These are phyloP conservation scores for Minunthozetes semirufus DNA, from an alignment of 2,888 invertebrate genomes.

Conservation along the genomic window DNA sequence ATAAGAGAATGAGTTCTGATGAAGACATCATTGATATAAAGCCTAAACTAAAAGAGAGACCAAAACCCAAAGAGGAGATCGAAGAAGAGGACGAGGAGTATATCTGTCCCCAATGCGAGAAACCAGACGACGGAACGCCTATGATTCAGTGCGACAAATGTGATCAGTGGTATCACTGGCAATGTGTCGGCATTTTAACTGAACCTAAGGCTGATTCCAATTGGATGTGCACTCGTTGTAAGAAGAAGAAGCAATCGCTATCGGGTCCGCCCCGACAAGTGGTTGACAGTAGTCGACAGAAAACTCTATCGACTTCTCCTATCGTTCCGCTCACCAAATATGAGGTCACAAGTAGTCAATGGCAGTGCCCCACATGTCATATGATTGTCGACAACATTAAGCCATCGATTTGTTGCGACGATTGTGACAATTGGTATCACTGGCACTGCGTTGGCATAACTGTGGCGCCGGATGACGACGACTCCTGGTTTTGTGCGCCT, in stretches of 20 bases:
- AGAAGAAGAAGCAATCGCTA: conserved; percentile 21
- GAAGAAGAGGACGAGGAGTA: conserved; percentile 79
- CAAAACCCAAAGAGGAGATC: conserved; percentile 27
- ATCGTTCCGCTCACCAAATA: neutral
- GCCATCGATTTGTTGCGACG: conserved; percentile 96
- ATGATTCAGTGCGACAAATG: conserved; percentile 97
- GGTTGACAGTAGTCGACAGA: too few species aligned
- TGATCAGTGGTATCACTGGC: conserved; percentile 65
- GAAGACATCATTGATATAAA: neutral
- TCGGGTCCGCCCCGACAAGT: neutral
- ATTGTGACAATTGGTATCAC: conserved; percentile 82
- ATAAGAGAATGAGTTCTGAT: neutral
- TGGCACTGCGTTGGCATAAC: conserved; percentile 53
- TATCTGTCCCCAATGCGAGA: conserved; percentile 91
- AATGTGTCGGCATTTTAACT: conserved; percentile 51
- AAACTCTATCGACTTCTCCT: neutral
- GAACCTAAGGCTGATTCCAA: conserved; percentile 65
- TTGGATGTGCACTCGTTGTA: conserved; percentile 84
- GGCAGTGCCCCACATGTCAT: conserved; percentile 95
- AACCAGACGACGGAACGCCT: conserved; percentile 70
- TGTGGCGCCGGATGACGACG: conserved; percentile 59
- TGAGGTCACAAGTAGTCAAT: conserved; percentile 47
- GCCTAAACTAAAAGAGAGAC: neutral
- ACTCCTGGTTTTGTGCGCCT: conserved; percentile 85
- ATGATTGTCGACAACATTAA: conserved; percentile 81